Base-by-base conservation (phyloP, 2,113 vertebrate genomes). In the Anguilla rostrata region DNA sequence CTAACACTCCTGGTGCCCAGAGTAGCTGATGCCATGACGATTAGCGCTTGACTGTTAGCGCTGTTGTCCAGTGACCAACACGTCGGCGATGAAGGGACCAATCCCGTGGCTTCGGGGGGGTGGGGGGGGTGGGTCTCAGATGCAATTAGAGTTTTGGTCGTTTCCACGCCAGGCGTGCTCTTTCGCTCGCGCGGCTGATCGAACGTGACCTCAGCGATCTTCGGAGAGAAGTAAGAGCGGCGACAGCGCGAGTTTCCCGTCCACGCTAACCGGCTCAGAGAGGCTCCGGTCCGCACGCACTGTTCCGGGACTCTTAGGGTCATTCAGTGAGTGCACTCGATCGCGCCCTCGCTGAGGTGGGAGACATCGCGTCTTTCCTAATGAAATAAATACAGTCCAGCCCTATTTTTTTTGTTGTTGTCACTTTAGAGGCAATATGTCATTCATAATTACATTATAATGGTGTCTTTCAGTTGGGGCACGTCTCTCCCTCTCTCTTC, bases 211-310 rank as follows among this genome's bases (percentile, higher is more conserved):
- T 18, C 85, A 4, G 26, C 41, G 85, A 15, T 80, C 41, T 80
- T 41, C n/a, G 60, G 79, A 85, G 81, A 63, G 16, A 40, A 46
- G 85, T 80, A 43, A 63, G 81, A 86, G 66, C 78, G 82, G 6
- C 53, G 34, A 9, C 6, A 29, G 15, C n/a, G 22, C 78, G 20
- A 16, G 56, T 56, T 41, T 57, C 5, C 5, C 12, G 22, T 60
- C 22, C 12, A 7, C 29, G 39, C 34, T 57, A 80, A 78, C n/a
- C 34, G 49, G 39, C 39, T 78, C 18, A n/a, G n/a, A 57, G 22
- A 56, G 46, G 57, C 39, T 80, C 2, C 3, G 12, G 20, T 46
- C 83, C 83, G 81, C 46, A 78, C 56, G 66, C 86, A 80, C 18
- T 15, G 2, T 66, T 40, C 43, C 8, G 43, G 6, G 39, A 14